Base-by-base conservation (phyloP, 2,113 vertebrate genomes). In the Trogon surrucura region DNA sequence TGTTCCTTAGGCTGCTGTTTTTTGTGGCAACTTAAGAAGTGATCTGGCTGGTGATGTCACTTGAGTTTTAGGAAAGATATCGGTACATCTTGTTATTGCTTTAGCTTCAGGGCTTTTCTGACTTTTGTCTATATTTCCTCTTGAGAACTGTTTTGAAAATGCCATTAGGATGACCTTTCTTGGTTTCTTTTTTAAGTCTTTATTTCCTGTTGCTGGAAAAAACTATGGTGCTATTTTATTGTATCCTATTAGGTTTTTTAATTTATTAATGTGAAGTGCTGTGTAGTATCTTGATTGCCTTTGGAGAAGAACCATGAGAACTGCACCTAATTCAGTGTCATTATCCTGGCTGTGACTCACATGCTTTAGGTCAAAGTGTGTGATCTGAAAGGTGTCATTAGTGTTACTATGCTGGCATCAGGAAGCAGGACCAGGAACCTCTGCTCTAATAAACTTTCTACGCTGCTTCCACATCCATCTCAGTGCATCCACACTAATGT, bases 401-500 rank as follows among this genome's bases (percentile, higher is more conserved):
- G 13, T 34, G 60, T 38, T 57, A 30, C 34, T 38, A 19, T 26
- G 19, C 26, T 66, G 58, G 53, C 41, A 57, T 26, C 38, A 67
- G 48, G 20, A 87, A 91, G 7, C 32, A 69, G 25, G 78, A 83
- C 10, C 32, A 72, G 34, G 45, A 90, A 21, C 4, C 3, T 3
- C 14, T 29, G 25, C 48, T 72, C 67, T 56, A 61, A 27, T 26
- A 71, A 21, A 25, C 38, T 36, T 72, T 47, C 41, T 32, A 3
- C 62, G 13, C 34, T 53, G 27, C 50, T 75, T 77, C 48, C 9
- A 26, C 30, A 47, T 32, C 17, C 16, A 10, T 36, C 20, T 82
- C 44, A 44, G 17, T 71, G 19, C 0, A 0, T 60, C 70, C n/a
- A 27, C 23, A 54, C 9, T 29, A 14, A 32, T 38, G 23, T 3